phyloP scores from a whole-genome alignment of 1,140 invertebrate species.

The Dreissena rostriformis region DNA sequence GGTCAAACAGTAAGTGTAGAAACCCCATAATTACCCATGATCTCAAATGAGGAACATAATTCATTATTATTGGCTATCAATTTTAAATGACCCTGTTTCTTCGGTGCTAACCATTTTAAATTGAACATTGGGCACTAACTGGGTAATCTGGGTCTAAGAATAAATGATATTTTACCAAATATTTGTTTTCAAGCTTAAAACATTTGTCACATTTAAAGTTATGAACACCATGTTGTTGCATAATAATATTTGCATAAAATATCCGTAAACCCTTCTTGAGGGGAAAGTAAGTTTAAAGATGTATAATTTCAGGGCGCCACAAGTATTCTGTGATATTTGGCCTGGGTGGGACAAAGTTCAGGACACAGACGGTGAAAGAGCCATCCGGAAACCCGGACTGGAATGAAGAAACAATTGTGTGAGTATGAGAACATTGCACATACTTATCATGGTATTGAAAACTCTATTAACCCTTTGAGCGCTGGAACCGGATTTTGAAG shows the following conservation, averaged over 20 bases:
- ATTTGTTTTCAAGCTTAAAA: no score
- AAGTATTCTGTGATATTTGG: constrained; percentile 80
- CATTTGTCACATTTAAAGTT: neutral
- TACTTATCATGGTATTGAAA: no score
- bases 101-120: neutral
- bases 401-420: constrained; percentile 79
- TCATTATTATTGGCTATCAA: no score
- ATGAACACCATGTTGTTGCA: neutral
- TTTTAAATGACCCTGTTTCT: no score
- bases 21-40: no score
- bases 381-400: constrained; percentile 74
- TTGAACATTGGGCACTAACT: neutral
- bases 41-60: no score
- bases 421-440: constrained; percentile 51
- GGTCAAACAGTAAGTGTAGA: no score
- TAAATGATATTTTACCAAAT: neutral
- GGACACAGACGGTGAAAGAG: constrained; percentile 75
- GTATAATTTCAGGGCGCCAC: constrained; percentile 65
- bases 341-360: constrained; percentile 75
- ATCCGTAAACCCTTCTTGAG: neutral
- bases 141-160: neutral
- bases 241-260: neutral
- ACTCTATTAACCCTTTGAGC: no score
- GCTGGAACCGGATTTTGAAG: no score
- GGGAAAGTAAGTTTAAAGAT: neutral